Conservation (phyloP, 2,797 vertebrate species). For the Pipistrellus kuhlii region DNA sequence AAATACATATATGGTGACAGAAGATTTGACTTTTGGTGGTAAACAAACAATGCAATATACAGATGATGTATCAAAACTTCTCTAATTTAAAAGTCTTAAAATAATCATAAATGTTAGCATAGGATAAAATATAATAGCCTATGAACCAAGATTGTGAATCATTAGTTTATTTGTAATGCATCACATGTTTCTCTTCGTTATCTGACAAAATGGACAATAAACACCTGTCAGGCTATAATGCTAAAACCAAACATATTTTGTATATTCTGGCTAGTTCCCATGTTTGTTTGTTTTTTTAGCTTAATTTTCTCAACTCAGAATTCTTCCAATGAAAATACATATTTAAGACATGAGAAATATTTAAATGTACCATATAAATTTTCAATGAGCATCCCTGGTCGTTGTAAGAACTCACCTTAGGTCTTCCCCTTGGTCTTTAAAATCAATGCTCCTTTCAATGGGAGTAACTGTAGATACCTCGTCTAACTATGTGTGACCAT, state of each 20-base stretch:
- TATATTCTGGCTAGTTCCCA: not conserved
- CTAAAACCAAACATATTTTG: not conserved
- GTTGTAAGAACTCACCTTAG: not conserved
- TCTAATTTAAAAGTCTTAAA: not conserved
- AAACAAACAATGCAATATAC: not conserved
- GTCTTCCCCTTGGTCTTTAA: not conserved
- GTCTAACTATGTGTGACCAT: fast-evolving
- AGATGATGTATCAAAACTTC: not conserved
- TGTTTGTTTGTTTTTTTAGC: not conserved
- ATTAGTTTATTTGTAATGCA: not conserved
- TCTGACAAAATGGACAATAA: not conserved
- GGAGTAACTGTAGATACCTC: not conserved
- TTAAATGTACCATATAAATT: not conserved
- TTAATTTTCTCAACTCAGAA: not conserved
- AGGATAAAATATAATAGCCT: not conserved
- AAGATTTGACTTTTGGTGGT: not conserved
- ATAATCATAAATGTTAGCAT: not conserved
- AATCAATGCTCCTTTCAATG: not conserved
- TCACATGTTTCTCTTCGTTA: not conserved
- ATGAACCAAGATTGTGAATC: not conserved
- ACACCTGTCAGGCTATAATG: not conserved
- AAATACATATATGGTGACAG: not conserved
- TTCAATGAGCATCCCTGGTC: not conserved
- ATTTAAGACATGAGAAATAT: not conserved
- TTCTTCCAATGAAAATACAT: not conserved